A percentile compares a stretch with the other conserved stretches of the same genome.
phyloP scores from a whole-genome alignment of 2,113 vertebrate genomes.

The Thalassarche chlororhynchos region DNA sequence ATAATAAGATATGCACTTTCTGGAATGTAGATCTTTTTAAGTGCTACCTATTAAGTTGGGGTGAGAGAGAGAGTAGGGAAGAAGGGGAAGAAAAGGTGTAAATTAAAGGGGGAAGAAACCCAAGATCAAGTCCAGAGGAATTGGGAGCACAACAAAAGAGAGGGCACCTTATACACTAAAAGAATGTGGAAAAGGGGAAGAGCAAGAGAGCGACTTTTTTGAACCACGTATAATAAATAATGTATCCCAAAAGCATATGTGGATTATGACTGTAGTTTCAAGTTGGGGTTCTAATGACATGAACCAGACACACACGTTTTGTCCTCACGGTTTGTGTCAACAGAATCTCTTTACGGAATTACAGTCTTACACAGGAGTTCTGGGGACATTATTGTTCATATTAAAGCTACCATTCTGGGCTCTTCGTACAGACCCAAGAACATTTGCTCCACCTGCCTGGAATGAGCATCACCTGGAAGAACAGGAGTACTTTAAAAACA shows the following conservation, averaged over 20 bases:
- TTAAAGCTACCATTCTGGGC: slow-evolving; percentile 81
- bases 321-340: slow-evolving; percentile 38
- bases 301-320: slow-evolving; percentile 29
- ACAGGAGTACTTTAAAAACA: slow-evolving; percentile 70
- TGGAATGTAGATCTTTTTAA: slow-evolving; percentile 72
- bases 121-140: not conserved
- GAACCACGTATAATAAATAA: slow-evolving; percentile 70
- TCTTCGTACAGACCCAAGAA: slow-evolving; percentile 79
- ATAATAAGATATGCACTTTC: slow-evolving; percentile 10
- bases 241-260: slow-evolving; percentile 39
- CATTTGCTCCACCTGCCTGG: slow-evolving; percentile 80
- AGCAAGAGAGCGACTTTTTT: not conserved
- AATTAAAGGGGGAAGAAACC: not conserved
- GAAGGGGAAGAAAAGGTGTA: not conserved
- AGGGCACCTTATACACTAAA: not conserved
- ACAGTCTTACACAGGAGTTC: slow-evolving; percentile 62
- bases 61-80: not conserved
- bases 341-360: slow-evolving; percentile 67
- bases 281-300: slow-evolving; percentile 32
- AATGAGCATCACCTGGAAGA: slow-evolving; percentile 82
- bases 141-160: not conserved
- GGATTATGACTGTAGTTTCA: slow-evolving; percentile 47
- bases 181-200: not conserved
- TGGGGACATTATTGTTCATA: slow-evolving; percentile 65
- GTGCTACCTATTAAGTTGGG: slow-evolving; percentile 39